Conservation (phyloP, 2,888 invertebrate genomes). For the Quadroppia sp. region DNA sequence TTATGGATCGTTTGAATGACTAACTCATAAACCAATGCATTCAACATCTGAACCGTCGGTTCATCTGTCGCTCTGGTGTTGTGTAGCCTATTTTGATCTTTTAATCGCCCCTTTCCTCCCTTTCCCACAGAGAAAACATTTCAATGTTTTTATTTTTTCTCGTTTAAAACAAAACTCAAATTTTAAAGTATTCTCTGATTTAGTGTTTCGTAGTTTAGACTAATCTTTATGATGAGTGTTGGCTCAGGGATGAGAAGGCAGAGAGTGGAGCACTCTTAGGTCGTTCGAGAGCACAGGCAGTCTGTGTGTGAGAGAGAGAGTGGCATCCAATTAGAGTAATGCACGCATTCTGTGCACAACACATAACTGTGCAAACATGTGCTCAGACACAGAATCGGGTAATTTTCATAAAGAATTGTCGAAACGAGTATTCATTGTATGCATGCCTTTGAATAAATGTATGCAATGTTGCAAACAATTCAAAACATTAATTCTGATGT, state of each 20-base stretch:
- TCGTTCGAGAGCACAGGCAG: neutral
- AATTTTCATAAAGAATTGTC: constrained; percentile 15
- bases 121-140: constrained; percentile 21
- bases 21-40: neutral
- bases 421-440: neutral
- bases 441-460: neutral
- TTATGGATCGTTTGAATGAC: constrained; percentile 21
- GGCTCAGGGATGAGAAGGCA: neutral
- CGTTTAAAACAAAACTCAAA: neutral
- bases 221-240: constrained; percentile 17
- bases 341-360: constrained; percentile 2
- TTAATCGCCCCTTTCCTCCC: constrained; percentile 11
- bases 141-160: constrained; percentile 8
- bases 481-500: too few relatives aligned
- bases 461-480: neutral
- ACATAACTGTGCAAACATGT: neutral
- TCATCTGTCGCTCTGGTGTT: neutral
- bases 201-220: neutral
- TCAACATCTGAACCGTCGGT: neutral
- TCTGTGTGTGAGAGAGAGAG: neutral
- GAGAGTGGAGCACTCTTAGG: neutral
- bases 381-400: constrained; percentile 19
- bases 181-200: neutral
- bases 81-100: constrained; percentile 2
- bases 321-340: constrained; percentile 11